These are phyloP conservation scores for Cotesia glomerata DNA, from an alignment of 1,140 invertebrate species.

Conservation along the genomic window DNA sequence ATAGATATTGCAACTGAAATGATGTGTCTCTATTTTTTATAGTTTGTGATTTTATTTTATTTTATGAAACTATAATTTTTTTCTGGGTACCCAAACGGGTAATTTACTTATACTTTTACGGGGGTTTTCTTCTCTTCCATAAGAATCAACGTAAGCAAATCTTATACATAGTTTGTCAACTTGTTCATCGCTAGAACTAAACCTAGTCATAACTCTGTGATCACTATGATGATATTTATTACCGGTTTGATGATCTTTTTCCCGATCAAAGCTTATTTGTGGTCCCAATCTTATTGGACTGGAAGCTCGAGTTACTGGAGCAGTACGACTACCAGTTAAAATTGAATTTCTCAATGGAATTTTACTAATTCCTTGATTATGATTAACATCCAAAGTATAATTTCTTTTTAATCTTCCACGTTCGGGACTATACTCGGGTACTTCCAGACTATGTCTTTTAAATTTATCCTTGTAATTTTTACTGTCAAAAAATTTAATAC, in stretches of 20 bases:
- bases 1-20: too few relatives aligned
- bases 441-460: slow-evolving; percentile 54
- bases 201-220: slow-evolving; percentile 39
- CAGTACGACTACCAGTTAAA: slow-evolving; percentile 54
- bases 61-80: too few relatives aligned
- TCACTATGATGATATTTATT: slow-evolving; percentile 27
- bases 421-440: slow-evolving; percentile 42
- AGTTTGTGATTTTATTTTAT: too few relatives aligned
- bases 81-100: slow-evolving; percentile 41
- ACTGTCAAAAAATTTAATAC: slow-evolving; percentile 39
- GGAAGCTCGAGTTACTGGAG: slow-evolving; percentile 56
- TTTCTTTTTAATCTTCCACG: slow-evolving; percentile 44
- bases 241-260: neutral
- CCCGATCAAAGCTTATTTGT: slow-evolving; percentile 37
- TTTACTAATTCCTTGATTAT: slow-evolving; percentile 58
- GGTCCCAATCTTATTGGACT: slow-evolving; percentile 48
- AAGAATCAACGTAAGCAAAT: slow-evolving; percentile 43
- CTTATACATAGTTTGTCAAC: slow-evolving; percentile 56
- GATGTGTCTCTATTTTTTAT: too few relatives aligned
- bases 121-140: slow-evolving; percentile 30
- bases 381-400: slow-evolving; percentile 57
- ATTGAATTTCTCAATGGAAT: slow-evolving; percentile 50
- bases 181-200: slow-evolving; percentile 55
- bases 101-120: slow-evolving; percentile 42
- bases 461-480: slow-evolving; percentile 47